These are phyloP conservation scores for Hafferia zeledoni DNA, from an alignment of 2,797 vertebrate species.

Conservation along the genomic window DNA sequence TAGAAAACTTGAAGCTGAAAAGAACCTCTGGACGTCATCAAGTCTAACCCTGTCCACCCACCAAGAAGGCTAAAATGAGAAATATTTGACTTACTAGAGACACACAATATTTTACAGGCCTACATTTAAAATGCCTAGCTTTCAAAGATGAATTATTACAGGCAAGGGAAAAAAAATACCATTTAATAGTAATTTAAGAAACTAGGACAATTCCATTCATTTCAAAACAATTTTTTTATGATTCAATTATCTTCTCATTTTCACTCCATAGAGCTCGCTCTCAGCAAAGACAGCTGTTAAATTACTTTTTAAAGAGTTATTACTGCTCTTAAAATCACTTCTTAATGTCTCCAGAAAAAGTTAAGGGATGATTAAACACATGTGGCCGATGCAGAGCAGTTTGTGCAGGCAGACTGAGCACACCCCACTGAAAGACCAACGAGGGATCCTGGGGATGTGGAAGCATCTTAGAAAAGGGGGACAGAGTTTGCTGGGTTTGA, in stretches of 20 bases:
- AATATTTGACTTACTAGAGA: background rate
- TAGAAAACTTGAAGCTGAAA: background rate
- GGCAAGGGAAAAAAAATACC: background rate
- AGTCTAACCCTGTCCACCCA: background rate
- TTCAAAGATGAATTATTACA: slow-evolving; percentile 26
- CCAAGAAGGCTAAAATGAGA: background rate
- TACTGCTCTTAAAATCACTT: slow-evolving; percentile 25
- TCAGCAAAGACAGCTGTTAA: slow-evolving; percentile 34
- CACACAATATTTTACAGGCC: background rate
- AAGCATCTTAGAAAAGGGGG: background rate
- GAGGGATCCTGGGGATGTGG: background rate
- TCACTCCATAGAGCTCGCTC: background rate
- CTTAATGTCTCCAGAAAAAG: slow-evolving; percentile 14
- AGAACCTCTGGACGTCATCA: background rate
- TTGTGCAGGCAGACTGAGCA: background rate
- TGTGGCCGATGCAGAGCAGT: background rate
- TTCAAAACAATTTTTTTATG: slow-evolving; percentile 49
- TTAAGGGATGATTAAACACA: slow-evolving; percentile 33
- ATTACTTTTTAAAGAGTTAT: slow-evolving; percentile 39
- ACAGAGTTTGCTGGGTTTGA: background rate
- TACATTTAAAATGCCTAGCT: background rate
- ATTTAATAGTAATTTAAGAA: slow-evolving; percentile 45
- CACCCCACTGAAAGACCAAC: background rate
- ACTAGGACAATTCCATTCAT: slow-evolving; percentile 8
- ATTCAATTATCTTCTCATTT: slow-evolving; percentile 55